Percentiles rank a stretch among this genome's conserved stretches.
Conservation (phyloP, 1,140 invertebrate genomes). For the Venustaconcha ellipsiformis region DNA sequence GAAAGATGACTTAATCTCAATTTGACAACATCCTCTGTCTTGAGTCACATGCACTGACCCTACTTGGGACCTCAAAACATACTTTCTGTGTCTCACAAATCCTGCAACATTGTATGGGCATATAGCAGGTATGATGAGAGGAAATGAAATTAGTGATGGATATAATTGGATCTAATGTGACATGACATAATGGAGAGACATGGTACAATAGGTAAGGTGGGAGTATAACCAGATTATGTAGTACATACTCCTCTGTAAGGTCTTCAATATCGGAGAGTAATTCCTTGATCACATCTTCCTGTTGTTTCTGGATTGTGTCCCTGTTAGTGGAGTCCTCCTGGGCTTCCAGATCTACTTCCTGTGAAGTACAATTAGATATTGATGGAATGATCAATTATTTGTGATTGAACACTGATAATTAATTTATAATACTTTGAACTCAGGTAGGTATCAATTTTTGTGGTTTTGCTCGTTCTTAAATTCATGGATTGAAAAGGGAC, state of each 20-base stretch:
- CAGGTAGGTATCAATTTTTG: background rate
- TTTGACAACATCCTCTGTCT: too few relatives aligned
- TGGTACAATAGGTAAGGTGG: background rate
- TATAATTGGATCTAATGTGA: background rate
- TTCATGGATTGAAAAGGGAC: conserved; percentile 2
- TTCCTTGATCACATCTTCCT: conserved; percentile 44
- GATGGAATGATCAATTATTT: too few relatives aligned
- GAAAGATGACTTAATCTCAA: too few relatives aligned
- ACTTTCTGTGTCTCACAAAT: too few relatives aligned
- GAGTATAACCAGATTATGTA: background rate
- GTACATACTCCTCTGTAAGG: conserved; percentile 56
- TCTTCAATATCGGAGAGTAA: conserved; percentile 55
- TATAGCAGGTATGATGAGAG: too few relatives aligned
- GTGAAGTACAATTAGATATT: conserved; percentile 1
- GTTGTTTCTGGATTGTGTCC: conserved; percentile 48
- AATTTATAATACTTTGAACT: background rate
- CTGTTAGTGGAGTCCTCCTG: conserved; percentile 37
- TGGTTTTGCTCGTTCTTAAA: background rate
- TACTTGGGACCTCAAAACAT: too few relatives aligned
- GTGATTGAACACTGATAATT: background rate
- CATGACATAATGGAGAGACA: background rate
- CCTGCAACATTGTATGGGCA: too few relatives aligned
- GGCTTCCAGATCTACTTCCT: conserved; percentile 48
- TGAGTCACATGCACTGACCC: too few relatives aligned
- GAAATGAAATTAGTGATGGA: too few relatives aligned